A percentile compares a stretch with the other conserved stretches of the same genome.
phyloP scores from a whole-genome alignment of 2,113 vertebrate species.

The Stigmatopora argus region DNA sequence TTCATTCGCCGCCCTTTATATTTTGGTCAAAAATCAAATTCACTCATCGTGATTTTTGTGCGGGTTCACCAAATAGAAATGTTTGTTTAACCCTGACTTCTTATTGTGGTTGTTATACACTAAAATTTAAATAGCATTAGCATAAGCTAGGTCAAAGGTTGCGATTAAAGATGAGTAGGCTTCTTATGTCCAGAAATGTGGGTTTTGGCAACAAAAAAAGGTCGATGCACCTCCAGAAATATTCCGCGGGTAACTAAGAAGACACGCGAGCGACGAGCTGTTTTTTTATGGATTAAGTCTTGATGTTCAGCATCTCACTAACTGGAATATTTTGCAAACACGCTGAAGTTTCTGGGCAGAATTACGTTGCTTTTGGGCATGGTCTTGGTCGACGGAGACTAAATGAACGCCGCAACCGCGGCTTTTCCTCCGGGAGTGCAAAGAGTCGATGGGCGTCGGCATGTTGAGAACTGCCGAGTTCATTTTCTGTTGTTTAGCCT shows the following conservation, averaged over 20 bases:
- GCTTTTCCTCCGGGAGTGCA: conserved; percentile 10
- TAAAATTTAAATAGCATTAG: too few species aligned
- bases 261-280: background rate
- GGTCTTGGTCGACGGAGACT: conserved; percentile 30
- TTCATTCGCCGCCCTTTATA: too few species aligned
- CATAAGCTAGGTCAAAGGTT: too few species aligned
- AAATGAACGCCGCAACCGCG: conserved; percentile 21
- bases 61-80: too few species aligned
- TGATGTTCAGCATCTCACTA: conserved; percentile 29
- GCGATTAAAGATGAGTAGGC: too few species aligned
- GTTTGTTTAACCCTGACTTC: too few species aligned
- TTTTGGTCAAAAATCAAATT: too few species aligned
- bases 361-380: conserved; percentile 18
- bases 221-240: background rate
- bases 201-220: too few species aligned
- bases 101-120: too few species aligned
- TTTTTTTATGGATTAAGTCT: conserved; percentile 25
- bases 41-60: too few species aligned
- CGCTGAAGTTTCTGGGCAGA: conserved; percentile 18
- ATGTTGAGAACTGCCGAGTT: conserved; percentile 12
- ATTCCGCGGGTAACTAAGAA: background rate
- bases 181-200: too few species aligned
- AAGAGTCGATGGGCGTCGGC: conserved; percentile 19
- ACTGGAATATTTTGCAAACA: conserved; percentile 40
- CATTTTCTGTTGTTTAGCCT: conserved; percentile 22